Evolutionary conservation across 2,888 invertebrate species (phyloP).

Genomic region (Perizoma affinitatum): DNA sequence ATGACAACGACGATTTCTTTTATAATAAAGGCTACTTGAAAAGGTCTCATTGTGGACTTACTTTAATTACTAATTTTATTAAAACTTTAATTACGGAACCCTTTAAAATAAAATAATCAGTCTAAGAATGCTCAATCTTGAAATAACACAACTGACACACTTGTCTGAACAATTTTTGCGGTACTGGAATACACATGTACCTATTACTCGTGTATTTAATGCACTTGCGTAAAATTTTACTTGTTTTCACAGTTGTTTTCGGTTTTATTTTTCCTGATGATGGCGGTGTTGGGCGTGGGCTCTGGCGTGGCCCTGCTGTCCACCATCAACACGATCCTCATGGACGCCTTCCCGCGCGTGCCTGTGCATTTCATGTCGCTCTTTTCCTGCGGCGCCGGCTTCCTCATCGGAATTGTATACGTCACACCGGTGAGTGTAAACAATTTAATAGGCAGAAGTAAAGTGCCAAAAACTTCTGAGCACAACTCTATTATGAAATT

Average conservation of each 20-base stretch:
- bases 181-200: no score
- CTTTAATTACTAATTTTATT: no score
- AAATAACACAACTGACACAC: no score
- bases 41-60: no score
- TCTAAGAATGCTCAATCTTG: no score
- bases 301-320: conserved; percentile 89
- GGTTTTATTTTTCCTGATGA: conserved; percentile 92
- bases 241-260: conserved; percentile 86
- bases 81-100: no score
- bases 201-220: no score
- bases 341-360: conserved; percentile 86
- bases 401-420: conserved; percentile 88
- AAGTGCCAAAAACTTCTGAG: background rate
- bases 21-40: no score
- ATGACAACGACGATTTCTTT: no score
- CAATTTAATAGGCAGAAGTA: background rate
- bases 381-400: conserved; percentile 80
- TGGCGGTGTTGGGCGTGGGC: conserved; percentile 90
- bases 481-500: background rate
- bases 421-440: conserved; percentile 87
- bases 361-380: conserved; percentile 85
- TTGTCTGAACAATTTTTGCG: no score
- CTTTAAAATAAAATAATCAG: no score
- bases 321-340: conserved; percentile 86
- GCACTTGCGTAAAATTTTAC: background rate